Evolutionary conservation across 2,888 invertebrate species (phyloP).

Genomic region (Habrosyne pyritoides): DNA sequence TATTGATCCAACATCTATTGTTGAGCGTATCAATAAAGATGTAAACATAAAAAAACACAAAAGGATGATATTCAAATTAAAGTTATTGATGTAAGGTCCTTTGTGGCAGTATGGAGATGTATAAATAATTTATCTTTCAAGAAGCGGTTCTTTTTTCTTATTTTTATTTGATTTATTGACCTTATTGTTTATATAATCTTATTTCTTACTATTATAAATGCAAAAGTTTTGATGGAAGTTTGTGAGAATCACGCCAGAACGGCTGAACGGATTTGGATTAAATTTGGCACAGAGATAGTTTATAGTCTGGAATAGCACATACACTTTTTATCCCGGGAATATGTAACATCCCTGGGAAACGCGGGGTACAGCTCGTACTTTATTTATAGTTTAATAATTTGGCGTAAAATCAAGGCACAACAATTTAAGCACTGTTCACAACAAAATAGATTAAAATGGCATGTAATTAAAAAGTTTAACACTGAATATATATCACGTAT

Average conservation of each 20-base stretch:
- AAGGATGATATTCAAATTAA: slow-evolving; percentile 36
- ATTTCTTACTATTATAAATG: too few relatives aligned
- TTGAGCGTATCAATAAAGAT: slow-evolving; percentile 55
- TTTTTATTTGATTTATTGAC: not conserved
- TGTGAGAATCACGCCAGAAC: too few relatives aligned
- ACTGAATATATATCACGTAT: slow-evolving; percentile 70
- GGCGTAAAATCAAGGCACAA: not conserved
- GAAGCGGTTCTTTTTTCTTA: not conserved
- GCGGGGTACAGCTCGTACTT: too few relatives aligned
- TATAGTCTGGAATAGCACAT: too few relatives aligned
- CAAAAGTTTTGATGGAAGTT: too few relatives aligned
- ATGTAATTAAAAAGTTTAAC: slow-evolving; percentile 68
- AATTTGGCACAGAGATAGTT: too few relatives aligned
- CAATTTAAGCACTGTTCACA: slow-evolving; percentile 17
- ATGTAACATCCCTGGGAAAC: too few relatives aligned
- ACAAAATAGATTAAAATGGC: slow-evolving; percentile 30
- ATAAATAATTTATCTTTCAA: not conserved
- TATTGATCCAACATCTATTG: slow-evolving; percentile 56
- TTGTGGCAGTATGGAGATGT: not conserved
- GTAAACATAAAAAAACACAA: slow-evolving; percentile 51
- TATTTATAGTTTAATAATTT: too few relatives aligned
- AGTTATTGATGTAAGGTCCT: slow-evolving; percentile 18
- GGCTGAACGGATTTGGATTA: too few relatives aligned
- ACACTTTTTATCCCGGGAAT: too few relatives aligned
- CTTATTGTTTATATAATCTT: too few relatives aligned